Conservation (phyloP, 2,113 vertebrate genomes). For the Myotis brandtii region DNA sequence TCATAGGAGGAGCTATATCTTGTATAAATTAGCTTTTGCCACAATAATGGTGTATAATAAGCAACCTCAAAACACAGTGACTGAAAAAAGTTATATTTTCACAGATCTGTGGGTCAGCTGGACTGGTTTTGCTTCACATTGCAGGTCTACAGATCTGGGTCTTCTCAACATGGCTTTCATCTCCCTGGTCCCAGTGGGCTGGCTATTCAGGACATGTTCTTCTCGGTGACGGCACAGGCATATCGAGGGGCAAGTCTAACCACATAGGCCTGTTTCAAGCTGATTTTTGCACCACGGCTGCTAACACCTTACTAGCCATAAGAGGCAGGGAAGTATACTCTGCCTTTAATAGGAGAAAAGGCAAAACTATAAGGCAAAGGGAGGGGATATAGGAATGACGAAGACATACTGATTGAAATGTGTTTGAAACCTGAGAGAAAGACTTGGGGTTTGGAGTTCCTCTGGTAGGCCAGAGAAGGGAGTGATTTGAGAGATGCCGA, state of each 20-base stretch:
- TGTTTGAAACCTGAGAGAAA: neutral
- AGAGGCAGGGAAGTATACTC: neutral
- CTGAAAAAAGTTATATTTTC: neutral
- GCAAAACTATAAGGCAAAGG: neutral
- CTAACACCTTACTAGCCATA: neutral
- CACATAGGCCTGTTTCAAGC: neutral
- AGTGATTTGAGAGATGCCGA: neutral
- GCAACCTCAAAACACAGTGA: constrained; percentile 14
- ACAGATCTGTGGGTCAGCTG: constrained; percentile 32
- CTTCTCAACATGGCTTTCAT: neutral
- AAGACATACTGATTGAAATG: neutral
- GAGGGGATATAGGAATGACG: neutral
- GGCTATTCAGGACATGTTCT: neutral
- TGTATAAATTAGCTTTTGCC: constrained; percentile 49
- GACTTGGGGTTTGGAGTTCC: neutral
- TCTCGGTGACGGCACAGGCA: neutral
- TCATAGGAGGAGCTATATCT: constrained; percentile 39
- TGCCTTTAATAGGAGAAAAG: neutral
- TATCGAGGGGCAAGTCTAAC: neutral
- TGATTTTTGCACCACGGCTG: constrained; percentile 1
- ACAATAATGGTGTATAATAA: constrained; percentile 42
- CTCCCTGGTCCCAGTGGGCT: neutral
- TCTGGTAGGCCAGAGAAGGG: neutral
- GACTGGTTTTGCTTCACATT: constrained; percentile 21
- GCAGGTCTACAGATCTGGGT: neutral